A percentile compares a stretch with the other conserved stretches of the same genome.
These are phyloP conservation scores for Hydra vulgaris DNA, from an alignment of 30 jellyfish, hydroid and myxozoan genomes.

Conservation along the genomic window DNA sequence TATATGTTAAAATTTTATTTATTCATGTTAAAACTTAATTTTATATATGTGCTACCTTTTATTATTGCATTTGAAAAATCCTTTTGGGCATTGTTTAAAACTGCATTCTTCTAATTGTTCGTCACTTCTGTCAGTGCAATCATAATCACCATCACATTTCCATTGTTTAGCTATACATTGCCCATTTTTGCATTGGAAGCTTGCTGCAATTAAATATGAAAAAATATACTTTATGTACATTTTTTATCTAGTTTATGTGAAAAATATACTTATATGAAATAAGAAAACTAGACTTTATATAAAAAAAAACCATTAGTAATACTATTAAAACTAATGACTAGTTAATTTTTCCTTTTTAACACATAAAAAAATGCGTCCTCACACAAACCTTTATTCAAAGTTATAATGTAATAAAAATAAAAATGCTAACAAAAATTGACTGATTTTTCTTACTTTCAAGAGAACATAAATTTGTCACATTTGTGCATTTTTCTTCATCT, in stretches of 20 bases:
- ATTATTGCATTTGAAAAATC: constrained; percentile 56
- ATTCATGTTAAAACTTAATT: too few relatives aligned
- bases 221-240: neutral
- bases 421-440: too few relatives aligned
- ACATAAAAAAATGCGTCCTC: neutral
- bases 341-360: too few relatives aligned
- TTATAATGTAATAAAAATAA: neutral
- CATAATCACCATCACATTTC: constrained; percentile 90
- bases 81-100: constrained; percentile 25
- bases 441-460: constrained; percentile 45
- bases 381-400: neutral
- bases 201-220: constrained; percentile 37
- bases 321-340: too few relatives aligned
- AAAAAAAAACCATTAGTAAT: too few relatives aligned
- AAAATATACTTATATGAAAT: too few relatives aligned
- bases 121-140: constrained; percentile 88
- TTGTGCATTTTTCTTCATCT: constrained; percentile 66
- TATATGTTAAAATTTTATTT: too few relatives aligned
- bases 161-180: constrained; percentile 65
- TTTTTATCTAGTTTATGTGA: neutral
- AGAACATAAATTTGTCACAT: constrained; percentile 2
- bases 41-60: neutral
- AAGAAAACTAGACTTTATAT: too few relatives aligned
- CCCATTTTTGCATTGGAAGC: constrained; percentile 54
- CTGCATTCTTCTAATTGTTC: constrained; percentile 46